Conservation (phyloP, 53 echinoderm and acorn worm species). For the Antedon mediterranea region DNA sequence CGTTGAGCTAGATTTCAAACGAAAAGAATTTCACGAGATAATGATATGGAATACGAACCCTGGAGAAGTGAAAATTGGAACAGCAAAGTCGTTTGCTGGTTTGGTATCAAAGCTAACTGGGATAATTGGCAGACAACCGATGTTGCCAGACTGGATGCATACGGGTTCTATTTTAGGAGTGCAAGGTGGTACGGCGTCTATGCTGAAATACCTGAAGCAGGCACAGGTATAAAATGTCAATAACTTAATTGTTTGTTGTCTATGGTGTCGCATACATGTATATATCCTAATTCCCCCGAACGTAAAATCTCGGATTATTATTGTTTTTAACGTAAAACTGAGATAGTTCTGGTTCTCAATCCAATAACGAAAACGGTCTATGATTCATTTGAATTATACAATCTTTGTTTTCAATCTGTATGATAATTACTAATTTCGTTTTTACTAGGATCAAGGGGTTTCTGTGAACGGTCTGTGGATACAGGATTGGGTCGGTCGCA, state of each 20-base stretch:
- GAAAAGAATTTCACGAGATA: constrained; percentile 59
- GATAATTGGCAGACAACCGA: constrained; percentile 63
- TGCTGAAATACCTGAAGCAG: constrained; percentile 52
- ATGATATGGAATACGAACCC: constrained; percentile 29
- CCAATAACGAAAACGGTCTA: no score
- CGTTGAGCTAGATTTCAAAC: constrained; percentile 62
- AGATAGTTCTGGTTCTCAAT: no score
- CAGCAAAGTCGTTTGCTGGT: constrained; percentile 30
- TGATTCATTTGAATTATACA: no score
- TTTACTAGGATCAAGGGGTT: constrained; percentile 46
- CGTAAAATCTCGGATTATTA: no score
- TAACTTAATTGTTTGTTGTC: no score
- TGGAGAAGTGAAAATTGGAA: constrained; percentile 32
- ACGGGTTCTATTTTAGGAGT: constrained; percentile 65
- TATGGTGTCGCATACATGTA: no score
- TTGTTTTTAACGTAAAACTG: no score
- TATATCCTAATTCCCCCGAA: no score
- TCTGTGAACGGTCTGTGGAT: constrained; percentile 76
- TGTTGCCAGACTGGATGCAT: constrained; percentile 62
- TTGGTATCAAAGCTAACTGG: constrained; percentile 36
- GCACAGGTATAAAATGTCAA: constrained; percentile 42
- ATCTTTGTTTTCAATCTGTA: no score
- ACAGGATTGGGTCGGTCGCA: constrained; percentile 88
- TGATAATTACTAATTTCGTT: background rate
- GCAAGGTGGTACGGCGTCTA: constrained; percentile 70